Conservation (phyloP, 2,113 vertebrate genomes). For the Corythoichthys haematopterus region DNA sequence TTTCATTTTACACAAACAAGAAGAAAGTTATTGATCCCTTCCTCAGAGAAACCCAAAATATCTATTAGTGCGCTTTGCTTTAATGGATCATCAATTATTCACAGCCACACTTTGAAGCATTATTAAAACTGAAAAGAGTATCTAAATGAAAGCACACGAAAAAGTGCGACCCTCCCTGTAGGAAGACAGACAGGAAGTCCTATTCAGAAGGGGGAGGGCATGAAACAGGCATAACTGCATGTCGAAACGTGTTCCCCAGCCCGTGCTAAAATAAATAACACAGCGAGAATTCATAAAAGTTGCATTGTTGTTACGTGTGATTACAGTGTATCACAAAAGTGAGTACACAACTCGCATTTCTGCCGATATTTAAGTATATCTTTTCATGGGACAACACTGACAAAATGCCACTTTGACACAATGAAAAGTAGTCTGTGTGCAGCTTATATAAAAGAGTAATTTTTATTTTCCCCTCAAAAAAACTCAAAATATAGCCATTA, state of each 20-base stretch:
- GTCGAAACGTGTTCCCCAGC: not conserved
- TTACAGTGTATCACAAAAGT: too few species aligned
- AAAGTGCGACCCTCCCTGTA: not conserved
- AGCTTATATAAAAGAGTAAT: too few species aligned
- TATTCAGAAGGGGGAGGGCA: not conserved
- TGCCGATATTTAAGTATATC: too few species aligned
- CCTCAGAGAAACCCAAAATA: not conserved
- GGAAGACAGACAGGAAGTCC: not conserved
- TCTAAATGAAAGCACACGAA: not conserved
- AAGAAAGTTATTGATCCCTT: not conserved
- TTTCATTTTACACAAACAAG: not conserved
- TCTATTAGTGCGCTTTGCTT: not conserved
- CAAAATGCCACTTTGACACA: too few species aligned
- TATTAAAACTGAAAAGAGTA: not conserved
- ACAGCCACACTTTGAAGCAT: not conserved
- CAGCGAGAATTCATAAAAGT: not conserved
- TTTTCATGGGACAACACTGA: too few species aligned
- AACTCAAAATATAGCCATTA: too few species aligned
- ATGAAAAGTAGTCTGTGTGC: too few species aligned
- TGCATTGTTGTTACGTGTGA: too few species aligned
- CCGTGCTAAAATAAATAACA: not conserved
- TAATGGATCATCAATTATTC: constrained; percentile 2
- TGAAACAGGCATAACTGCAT: not conserved
- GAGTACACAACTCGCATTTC: too few species aligned
- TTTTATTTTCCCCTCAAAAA: too few species aligned